Conservation (phyloP, 2,888 invertebrate genomes). For the Stegophylla sp. region DNA sequence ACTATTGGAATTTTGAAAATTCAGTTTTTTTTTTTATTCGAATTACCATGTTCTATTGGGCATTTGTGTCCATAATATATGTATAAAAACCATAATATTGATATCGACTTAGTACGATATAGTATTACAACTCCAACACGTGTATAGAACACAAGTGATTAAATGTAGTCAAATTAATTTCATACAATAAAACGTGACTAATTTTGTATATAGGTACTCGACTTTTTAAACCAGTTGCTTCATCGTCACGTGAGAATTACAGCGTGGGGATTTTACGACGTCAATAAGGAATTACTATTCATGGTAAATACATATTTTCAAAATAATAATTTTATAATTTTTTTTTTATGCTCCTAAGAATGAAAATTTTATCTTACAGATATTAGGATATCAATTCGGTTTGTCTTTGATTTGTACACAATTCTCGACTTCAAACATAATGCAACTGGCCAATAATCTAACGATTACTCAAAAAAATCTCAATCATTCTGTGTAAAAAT, state of each 20-base stretch:
- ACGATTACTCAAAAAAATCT: neutral
- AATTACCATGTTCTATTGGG: too few relatives aligned
- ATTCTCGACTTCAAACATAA: conserved; percentile 3
- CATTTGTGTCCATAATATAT: too few relatives aligned
- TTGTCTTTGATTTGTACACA: conserved; percentile 36
- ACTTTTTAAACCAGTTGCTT: conserved; percentile 36
- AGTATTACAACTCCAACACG: too few relatives aligned
- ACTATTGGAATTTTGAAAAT: too few relatives aligned
- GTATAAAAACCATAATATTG: too few relatives aligned
- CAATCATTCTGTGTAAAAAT: neutral
- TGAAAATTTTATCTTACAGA: neutral
- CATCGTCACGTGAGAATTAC: conserved; percentile 24
- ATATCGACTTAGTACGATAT: too few relatives aligned
- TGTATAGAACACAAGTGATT: too few relatives aligned
- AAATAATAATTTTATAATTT: neutral
- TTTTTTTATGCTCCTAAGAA: too few relatives aligned
- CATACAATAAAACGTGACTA: too few relatives aligned
- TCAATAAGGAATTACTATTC: conserved; percentile 30
- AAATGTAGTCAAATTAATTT: too few relatives aligned
- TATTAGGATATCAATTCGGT: conserved; percentile 36
- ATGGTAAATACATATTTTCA: conserved; percentile 22
- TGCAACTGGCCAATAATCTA: neutral
- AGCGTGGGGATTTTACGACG: conserved; percentile 40
- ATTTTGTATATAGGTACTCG: conserved; percentile 27
- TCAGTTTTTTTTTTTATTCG: too few relatives aligned